Base-by-base conservation (phyloP, 2,797 vertebrate species). In the Clarias platycephalus region DNA sequence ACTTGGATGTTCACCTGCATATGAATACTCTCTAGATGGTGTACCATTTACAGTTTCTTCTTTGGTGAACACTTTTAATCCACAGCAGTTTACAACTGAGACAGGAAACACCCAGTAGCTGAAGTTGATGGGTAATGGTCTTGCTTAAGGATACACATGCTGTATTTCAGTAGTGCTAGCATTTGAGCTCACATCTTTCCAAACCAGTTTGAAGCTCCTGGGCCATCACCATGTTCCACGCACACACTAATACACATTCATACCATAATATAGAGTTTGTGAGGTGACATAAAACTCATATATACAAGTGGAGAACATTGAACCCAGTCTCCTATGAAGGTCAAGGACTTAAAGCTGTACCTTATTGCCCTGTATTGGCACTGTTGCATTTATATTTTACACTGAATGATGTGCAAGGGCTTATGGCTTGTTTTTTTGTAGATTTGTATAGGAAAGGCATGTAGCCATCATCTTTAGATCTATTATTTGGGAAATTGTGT, bases 401-500 rank as follows among this genome's bases (percentile, higher is more conserved):
- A 22, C 37, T 71, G 68, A 44, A 44, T 44, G 22, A 44, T 44
- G 68, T n/a, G 15, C 28, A 66, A 16, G n/a, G n/a, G 63, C 28
- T 18, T 37, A 13, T n/a, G 24, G 1, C 22, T 44, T 40, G 44
- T 44, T 3, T n/a, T 5, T 44, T 40, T 71, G 2, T 31, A 28
- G 64, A 7, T 53, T 72, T 24, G 0, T 24, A 44, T 24, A 13
- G 22, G 44, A 71, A 71, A 24, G 37, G 1, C 20, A n/a, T 44
- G 68, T 24, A 44, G 68, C 37, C 10, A 71, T n/a, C 12, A 72
- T 44, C 4, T 72, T 24, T 15, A 7, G 13, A 15, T 13, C 24
- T 24, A 49, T 68, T 68, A 68, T 37, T 68, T 68, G 67, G 15
- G 37, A 72, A 49, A 13, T 28, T 87, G 84, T 90, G 85, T 89